Conservation (phyloP, 2,797 vertebrate species). For the Parauchenoglanis ngamensis region DNA sequence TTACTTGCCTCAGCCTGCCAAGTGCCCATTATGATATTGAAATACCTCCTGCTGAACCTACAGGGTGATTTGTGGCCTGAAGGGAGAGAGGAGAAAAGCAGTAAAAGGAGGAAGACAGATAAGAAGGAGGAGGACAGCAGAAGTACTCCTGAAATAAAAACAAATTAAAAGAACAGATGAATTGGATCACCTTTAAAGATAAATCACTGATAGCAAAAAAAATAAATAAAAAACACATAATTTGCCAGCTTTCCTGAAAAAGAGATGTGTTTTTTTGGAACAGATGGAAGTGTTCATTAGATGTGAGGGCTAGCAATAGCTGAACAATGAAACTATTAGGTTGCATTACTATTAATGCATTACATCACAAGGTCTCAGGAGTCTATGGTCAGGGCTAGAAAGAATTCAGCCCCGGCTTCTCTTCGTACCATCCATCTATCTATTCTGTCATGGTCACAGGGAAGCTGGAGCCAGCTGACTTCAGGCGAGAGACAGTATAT, state of each 20-base stretch:
- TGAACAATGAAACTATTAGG: neutral
- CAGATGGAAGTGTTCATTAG: too few relatives aligned
- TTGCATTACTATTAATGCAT: neutral
- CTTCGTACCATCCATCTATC: neutral
- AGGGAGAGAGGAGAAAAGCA: conserved; percentile 18
- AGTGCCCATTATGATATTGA: conserved; percentile 73
- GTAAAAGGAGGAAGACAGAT: conserved; percentile 14
- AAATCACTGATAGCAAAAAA: neutral
- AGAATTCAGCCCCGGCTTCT: neutral
- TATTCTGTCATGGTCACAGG: too few relatives aligned
- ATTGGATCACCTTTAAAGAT: neutral
- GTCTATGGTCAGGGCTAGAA: neutral
- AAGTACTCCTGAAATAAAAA: conserved; percentile 15
- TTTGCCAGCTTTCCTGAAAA: neutral
- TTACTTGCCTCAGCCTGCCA: conserved; percentile 41
- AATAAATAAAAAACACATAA: neutral
- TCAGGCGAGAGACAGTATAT: too few relatives aligned
- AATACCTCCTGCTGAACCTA: conserved; percentile 61
- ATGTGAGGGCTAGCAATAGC: neutral
- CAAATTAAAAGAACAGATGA: neutral
- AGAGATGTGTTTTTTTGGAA: too few relatives aligned
- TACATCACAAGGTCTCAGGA: neutral
- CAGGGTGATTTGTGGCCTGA: conserved; percentile 58
- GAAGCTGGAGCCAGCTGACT: too few relatives aligned
- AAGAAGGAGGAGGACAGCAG: neutral